phyloP scores from a whole-genome alignment of 2,888 invertebrate species.

The Caradrina clavipalpis region DNA sequence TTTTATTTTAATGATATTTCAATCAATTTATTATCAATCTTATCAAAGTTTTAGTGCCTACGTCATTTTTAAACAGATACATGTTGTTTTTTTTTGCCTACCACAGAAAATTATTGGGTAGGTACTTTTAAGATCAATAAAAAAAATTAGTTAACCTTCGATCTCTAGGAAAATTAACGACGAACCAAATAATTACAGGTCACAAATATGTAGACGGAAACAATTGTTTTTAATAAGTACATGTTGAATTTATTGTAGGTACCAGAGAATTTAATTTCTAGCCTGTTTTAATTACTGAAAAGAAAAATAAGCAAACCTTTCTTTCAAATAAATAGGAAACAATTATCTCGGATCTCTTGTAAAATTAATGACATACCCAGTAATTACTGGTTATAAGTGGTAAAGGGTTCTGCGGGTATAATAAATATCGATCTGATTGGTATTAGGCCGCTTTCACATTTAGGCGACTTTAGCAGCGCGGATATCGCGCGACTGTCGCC shows the following conservation, averaged over 20 bases:
- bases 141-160: neutral
- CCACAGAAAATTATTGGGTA: no score
- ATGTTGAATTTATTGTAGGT: neutral
- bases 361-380: constrained; percentile 42
- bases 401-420: constrained; percentile 51
- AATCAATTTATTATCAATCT: no score
- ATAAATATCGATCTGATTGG: constrained; percentile 60
- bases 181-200: constrained; percentile 41
- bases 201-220: constrained; percentile 12
- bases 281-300: neutral
- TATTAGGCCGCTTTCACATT: no score
- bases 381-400: constrained; percentile 51
- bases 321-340: constrained; percentile 15
- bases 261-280: neutral
- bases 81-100: no score
- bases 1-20: no score
- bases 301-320: neutral
- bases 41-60: no score
- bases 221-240: neutral
- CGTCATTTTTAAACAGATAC: no score
- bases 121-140: no score
- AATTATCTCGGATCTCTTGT: constrained; percentile 28
- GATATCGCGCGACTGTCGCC: no score
- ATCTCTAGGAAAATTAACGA: constrained; percentile 44
- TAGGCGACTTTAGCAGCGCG: no score